Evolutionary conservation across 2,797 vertebrate species (phyloP).

Genomic region (Cephalopachus bancanus): DNA sequence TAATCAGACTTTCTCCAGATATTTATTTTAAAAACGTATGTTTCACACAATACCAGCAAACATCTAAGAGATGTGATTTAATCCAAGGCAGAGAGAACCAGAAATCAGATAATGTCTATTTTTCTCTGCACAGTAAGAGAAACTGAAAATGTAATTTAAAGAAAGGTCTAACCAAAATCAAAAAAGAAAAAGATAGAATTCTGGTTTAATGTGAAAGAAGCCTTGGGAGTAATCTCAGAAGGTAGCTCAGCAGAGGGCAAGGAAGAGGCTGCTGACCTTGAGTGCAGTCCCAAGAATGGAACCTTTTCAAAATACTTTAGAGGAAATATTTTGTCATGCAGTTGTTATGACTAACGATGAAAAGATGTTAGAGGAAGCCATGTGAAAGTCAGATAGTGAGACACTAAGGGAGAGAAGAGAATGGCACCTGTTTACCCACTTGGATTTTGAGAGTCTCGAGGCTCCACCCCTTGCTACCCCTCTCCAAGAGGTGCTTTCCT

Average conservation of each 20-base stretch:
- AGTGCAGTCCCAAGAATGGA: neutral
- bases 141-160: neutral
- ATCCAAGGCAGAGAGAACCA: neutral
- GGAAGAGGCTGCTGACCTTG: neutral
- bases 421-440: neutral
- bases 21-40: constrained; percentile 47
- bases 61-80: neutral
- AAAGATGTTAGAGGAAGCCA: neutral
- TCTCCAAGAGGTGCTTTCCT: neutral
- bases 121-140: constrained; percentile 19
- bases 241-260: neutral
- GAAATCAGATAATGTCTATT: neutral
- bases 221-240: neutral
- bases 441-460: neutral
- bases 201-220: neutral
- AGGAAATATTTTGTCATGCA: neutral
- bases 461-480: neutral
- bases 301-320: constrained; percentile 9
- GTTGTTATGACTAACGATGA: neutral
- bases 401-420: neutral
- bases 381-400: neutral
- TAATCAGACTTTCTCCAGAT: constrained; percentile 46
- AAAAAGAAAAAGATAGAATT: neutral
- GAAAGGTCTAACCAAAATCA: neutral
- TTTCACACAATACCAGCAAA: neutral